A percentile compares a stretch with the other conserved stretches of the same genome.
These are phyloP conservation scores for Nephrotoma guestfalica DNA, from an alignment of 2,888 invertebrate genomes.

Conservation along the genomic window DNA sequence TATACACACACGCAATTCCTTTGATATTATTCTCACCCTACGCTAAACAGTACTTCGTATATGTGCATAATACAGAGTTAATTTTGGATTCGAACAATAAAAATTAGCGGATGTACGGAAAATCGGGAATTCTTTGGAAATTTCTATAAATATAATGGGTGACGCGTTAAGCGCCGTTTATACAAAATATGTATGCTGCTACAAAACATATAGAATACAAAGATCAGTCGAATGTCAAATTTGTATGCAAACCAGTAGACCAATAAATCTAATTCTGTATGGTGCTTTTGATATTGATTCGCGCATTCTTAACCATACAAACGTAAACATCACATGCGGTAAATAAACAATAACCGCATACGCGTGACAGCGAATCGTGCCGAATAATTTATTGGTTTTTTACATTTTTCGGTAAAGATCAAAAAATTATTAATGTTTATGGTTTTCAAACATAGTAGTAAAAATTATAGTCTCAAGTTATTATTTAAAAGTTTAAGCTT, in stretches of 20 bases:
- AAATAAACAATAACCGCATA: neutral
- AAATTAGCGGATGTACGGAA: neutral
- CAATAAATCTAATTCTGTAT: neutral
- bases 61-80: neutral
- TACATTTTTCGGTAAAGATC: neutral
- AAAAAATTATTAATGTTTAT: neutral
- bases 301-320: neutral
- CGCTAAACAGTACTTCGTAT: too few species aligned
- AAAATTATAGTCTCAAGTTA: too few species aligned
- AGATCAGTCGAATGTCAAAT: neutral
- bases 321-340: neutral
- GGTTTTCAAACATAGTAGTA: neutral
- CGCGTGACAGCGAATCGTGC: neutral
- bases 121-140: neutral
- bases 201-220: neutral
- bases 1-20: neutral
- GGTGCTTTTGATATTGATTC: neutral
- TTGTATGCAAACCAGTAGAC: neutral
- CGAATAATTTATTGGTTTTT: neutral
- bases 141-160: neutral
- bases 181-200: neutral
- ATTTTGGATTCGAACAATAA: neutral
- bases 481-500: too few species aligned
- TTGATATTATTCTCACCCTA: neutral
- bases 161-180: neutral